Conservation (phyloP, 2,113 vertebrate genomes). For the Carettochelys insculpta region DNA sequence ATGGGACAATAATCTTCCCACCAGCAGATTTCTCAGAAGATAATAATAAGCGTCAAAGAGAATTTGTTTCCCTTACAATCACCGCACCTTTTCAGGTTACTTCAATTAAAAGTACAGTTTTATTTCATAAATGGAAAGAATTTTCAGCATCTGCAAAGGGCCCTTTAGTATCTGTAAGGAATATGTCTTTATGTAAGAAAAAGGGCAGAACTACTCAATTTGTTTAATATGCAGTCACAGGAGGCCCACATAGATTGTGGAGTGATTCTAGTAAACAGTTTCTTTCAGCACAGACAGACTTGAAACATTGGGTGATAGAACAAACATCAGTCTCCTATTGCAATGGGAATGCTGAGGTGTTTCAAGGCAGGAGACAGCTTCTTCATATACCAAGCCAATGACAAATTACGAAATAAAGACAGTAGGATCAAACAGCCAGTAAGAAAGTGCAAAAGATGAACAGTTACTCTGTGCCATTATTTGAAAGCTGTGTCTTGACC, state of each 20-base stretch:
- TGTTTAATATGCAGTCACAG: background rate
- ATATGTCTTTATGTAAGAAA: conserved; percentile 57
- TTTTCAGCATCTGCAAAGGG: conserved; percentile 46
- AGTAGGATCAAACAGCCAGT: background rate
- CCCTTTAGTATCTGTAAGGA: conserved; percentile 42
- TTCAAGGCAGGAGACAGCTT: background rate
- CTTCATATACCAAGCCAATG: background rate
- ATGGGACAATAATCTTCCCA: background rate
- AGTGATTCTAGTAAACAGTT: background rate
- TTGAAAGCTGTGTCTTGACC: fast-evolving
- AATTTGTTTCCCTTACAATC: background rate
- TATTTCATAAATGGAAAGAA: conserved; percentile 55
- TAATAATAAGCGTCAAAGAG: background rate
- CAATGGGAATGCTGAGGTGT: background rate
- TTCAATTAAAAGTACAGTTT: conserved; percentile 48
- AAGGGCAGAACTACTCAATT: conserved; percentile 43
- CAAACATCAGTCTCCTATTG: background rate
- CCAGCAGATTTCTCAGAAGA: background rate
- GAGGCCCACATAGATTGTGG: background rate
- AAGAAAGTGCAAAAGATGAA: background rate
- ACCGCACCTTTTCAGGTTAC: background rate
- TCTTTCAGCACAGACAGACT: background rate
- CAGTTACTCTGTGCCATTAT: background rate
- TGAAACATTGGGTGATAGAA: background rate
- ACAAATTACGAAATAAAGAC: background rate